Evolutionary conservation across 1,140 invertebrate species (phyloP).

Genomic region (Cydia fagiglandana): DNA sequence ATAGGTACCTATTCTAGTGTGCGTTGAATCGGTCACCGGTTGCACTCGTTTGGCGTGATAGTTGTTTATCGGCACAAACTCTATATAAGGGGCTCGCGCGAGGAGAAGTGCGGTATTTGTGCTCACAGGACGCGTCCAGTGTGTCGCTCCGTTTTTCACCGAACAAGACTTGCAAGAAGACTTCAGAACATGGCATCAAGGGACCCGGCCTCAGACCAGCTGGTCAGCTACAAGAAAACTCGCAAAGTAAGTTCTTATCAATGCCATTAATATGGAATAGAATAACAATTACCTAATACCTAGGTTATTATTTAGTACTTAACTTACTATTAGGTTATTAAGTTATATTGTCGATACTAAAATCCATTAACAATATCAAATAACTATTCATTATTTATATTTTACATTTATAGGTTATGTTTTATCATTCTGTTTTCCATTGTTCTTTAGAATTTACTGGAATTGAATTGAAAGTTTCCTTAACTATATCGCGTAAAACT

Average conservation of each 20-base stretch:
- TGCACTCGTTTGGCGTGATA: conserved; percentile 52
- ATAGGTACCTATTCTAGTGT: conserved; percentile 20
- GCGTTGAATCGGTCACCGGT: conserved; percentile 30
- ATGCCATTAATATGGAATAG: not conserved
- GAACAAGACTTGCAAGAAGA: conserved; percentile 25
- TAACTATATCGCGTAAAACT: no score
- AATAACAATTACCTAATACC: no score
- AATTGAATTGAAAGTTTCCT: no score
- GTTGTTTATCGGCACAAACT: conserved; percentile 62
- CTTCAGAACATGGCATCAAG: conserved; percentile 76
- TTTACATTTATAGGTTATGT: no score
- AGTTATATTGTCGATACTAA: not conserved
- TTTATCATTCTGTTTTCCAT: no score
- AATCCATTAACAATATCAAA: not conserved
- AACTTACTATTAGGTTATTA: not conserved
- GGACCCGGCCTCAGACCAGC: conserved; percentile 85
- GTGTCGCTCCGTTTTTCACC: conserved; percentile 54
- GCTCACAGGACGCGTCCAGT: conserved; percentile 58
- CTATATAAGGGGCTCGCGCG: conserved; percentile 58
- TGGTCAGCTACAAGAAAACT: conserved; percentile 83
- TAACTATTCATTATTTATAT: no score
- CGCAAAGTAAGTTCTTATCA: conserved; percentile 79
- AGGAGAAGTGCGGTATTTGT: conserved; percentile 51
- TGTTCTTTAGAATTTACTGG: no score
- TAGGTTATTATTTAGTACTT: no score